phyloP scores from a whole-genome alignment of 2,888 invertebrate genomes.

The Dasypogon diadema region DNA sequence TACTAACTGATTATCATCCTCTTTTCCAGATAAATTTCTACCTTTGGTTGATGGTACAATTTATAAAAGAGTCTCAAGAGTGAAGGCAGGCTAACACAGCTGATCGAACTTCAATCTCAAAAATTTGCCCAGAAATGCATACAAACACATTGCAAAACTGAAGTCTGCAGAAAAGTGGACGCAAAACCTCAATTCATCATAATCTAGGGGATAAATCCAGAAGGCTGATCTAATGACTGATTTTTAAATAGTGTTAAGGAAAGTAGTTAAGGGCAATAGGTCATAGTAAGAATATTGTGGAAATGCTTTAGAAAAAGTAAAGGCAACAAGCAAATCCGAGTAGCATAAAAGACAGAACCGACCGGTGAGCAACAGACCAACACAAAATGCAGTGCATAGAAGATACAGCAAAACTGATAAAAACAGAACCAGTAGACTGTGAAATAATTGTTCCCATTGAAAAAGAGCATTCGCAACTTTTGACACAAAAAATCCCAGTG shows the following conservation, averaged over 20 bases:
- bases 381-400: slow-evolving; percentile 65
- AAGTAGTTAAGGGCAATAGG: slow-evolving; percentile 25
- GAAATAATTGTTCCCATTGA: slow-evolving; percentile 60
- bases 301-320: background rate
- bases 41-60: too few species aligned
- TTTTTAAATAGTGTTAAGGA: slow-evolving; percentile 57
- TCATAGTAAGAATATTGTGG: slow-evolving; percentile 3
- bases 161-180: background rate
- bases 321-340: background rate
- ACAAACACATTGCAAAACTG: background rate
- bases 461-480: background rate
- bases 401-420: slow-evolving; percentile 63
- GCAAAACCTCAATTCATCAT: background rate
- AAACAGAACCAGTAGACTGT: slow-evolving; percentile 66
- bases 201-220: slow-evolving; percentile 48
- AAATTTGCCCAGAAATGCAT: too few species aligned
- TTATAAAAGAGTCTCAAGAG: too few species aligned
- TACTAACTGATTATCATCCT: too few species aligned
- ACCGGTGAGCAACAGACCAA: too few species aligned
- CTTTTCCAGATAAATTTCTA: too few species aligned
- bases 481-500: slow-evolving; percentile 51
- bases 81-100: too few species aligned
- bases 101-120: too few species aligned
- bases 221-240: slow-evolving; percentile 59
- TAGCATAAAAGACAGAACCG: background rate